These are phyloP conservation scores for Hemithea aestivaria DNA, from an alignment of 2,888 invertebrate species.

Conservation along the genomic window DNA sequence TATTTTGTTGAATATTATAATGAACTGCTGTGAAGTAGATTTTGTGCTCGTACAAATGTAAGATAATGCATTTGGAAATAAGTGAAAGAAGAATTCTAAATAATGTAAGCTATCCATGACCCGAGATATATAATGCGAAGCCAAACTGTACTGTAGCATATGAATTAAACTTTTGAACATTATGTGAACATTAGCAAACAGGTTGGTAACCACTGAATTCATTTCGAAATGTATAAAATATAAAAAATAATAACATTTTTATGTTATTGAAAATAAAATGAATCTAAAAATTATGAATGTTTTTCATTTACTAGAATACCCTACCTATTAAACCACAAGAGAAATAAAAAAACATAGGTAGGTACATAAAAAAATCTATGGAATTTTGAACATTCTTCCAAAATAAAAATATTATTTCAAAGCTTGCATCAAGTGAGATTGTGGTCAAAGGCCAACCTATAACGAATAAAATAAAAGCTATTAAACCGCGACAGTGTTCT, in stretches of 20 bases:
- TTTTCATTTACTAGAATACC: slow-evolving; percentile 36
- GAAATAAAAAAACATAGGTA: too few species aligned
- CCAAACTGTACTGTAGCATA: slow-evolving; percentile 71
- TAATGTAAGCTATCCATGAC: slow-evolving; percentile 59
- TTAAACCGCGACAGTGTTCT: too few species aligned
- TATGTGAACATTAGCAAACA: slow-evolving; percentile 67
- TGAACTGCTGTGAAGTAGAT: slow-evolving; percentile 65
- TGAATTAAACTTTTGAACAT: slow-evolving; percentile 54
- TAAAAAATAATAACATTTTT: slow-evolving; percentile 77
- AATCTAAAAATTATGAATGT: slow-evolving; percentile 67
- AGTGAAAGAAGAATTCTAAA: slow-evolving; percentile 70
- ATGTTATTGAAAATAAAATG: slow-evolving; percentile 81
- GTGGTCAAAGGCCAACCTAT: too few species aligned
- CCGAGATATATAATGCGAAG: slow-evolving; percentile 52
- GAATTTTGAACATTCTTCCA: slow-evolving; percentile 2
- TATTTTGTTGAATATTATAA: slow-evolving; percentile 73
- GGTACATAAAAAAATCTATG: too few species aligned
- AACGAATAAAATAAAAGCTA: too few species aligned
- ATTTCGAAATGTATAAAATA: slow-evolving; percentile 75
- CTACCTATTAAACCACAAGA: slow-evolving; percentile 11
- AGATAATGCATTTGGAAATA: slow-evolving; percentile 73
- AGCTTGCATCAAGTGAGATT: too few species aligned
- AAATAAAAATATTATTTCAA: slow-evolving; percentile 4
- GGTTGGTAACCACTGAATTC: slow-evolving; percentile 70
- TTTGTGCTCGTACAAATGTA: slow-evolving; percentile 67